Percentiles rank a stretch among this genome's conserved stretches.
These are phyloP conservation scores for Ibidorhyncha struthersii DNA, from an alignment of 2,113 vertebrate species.

Conservation along the genomic window DNA sequence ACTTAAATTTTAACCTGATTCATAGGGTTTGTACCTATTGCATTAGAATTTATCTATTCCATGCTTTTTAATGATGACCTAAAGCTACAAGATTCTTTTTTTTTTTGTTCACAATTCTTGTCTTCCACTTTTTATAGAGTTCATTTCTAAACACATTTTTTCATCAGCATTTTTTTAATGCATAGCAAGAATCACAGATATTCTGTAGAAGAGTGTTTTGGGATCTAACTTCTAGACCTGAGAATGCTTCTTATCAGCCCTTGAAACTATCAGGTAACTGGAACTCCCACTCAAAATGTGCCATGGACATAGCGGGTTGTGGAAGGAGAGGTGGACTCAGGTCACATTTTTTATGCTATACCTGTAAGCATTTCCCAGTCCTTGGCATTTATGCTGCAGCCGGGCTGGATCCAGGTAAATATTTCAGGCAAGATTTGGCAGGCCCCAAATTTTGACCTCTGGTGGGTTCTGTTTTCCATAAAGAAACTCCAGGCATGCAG, in stretches of 20 bases:
- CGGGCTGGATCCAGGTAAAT: background rate
- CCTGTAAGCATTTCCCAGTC: background rate
- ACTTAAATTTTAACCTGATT: background rate
- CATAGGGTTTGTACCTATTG: background rate
- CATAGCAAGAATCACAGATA: background rate
- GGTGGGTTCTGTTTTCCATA: background rate
- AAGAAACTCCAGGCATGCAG: background rate
- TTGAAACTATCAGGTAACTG: background rate
- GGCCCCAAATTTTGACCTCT: background rate
- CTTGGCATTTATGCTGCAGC: background rate
- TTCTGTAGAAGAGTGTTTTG: background rate
- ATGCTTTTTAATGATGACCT: background rate
- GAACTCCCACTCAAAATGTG: background rate
- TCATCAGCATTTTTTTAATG: background rate
- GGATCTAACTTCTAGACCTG: background rate
- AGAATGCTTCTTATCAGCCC: background rate
- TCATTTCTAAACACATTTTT: background rate
- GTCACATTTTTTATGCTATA: background rate
- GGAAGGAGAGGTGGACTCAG: background rate
- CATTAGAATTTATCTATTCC: background rate
- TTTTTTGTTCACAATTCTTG: background rate
- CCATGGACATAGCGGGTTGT: background rate
- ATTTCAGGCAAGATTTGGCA: background rate
- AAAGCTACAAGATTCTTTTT: background rate
- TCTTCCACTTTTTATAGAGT: background rate